These are phyloP conservation scores for Brachyptera putata DNA, from an alignment of 2,888 invertebrate genomes.

Conservation along the genomic window DNA sequence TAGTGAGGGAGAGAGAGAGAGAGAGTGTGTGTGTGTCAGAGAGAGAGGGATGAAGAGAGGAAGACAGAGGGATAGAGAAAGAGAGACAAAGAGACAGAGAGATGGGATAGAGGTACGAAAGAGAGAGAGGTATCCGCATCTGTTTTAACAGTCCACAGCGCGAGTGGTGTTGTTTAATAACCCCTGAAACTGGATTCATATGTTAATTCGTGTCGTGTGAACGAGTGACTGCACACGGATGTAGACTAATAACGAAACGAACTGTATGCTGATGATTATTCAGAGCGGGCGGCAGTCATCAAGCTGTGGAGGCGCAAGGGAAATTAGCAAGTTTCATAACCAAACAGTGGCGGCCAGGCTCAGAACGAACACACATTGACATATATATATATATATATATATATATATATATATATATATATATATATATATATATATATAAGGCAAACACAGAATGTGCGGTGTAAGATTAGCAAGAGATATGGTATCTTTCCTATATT, in stretches of 20 bases:
- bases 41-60: neutral
- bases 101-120: neutral
- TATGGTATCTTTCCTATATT: no score
- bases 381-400: no score
- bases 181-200: constrained; percentile 32
- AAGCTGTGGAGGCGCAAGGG: constrained; percentile 10
- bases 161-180: constrained; percentile 28
- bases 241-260: neutral
- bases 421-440: no score
- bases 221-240: neutral
- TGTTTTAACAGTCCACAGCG: constrained; percentile 4
- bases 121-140: neutral
- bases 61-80: no score
- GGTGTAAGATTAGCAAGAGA: no score
- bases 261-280: constrained; percentile 16
- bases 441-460: no score
- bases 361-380: no score
- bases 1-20: no score
- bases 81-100: no score
- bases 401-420: no score
- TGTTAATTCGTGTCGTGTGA: constrained; percentile 27
- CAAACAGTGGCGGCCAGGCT: constrained; percentile 1
- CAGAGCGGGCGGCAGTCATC: constrained; percentile 8
- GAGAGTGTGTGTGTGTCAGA: no score
- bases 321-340: constrained; percentile 15